These are phyloP conservation scores for Nemotelus nigrinus DNA, from an alignment of 2,888 invertebrate species.

Conservation along the genomic window DNA sequence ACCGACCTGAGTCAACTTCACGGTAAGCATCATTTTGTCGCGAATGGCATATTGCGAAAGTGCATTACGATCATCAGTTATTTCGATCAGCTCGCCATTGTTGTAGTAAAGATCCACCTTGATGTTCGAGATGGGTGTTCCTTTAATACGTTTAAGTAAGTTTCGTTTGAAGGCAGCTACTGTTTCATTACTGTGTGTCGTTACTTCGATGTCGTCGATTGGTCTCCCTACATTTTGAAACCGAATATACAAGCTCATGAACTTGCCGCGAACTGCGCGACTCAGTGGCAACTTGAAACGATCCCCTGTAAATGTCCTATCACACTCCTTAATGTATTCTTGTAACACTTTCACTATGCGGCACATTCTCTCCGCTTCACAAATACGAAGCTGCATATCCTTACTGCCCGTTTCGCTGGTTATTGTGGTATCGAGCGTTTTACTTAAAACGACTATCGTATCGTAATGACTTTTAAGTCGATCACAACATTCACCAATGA, in stretches of 20 bases:
- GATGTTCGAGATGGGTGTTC: conserved; percentile 74
- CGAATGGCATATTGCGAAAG: conserved; percentile 85
- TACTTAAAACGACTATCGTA: conserved; percentile 72
- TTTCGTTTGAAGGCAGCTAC: conserved; percentile 84
- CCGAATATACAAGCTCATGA: conserved; percentile 85
- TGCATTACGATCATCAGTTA: conserved; percentile 86
- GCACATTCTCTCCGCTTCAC: conserved; percentile 86
- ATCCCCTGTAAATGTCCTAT: conserved; percentile 87
- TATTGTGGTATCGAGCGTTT: conserved; percentile 56
- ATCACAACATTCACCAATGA: conserved; percentile 91
- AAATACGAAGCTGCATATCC: conserved; percentile 61
- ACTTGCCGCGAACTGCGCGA: conserved; percentile 90
- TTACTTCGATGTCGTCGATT: conserved; percentile 90
- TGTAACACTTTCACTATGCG: conserved; percentile 92
- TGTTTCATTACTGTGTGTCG: conserved; percentile 94
- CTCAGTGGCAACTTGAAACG: conserved; percentile 85
- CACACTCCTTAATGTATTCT: conserved; percentile 96
- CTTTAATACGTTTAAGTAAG: conserved; percentile 69
- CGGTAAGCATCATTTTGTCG: conserved; percentile 88
- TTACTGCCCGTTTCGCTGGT: conserved; percentile 58
- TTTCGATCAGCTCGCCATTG: conserved; percentile 88
- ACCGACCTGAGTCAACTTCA: conserved; percentile 79
- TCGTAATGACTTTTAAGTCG: conserved; percentile 87
- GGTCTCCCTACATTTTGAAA: conserved; percentile 88
- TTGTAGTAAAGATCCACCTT: conserved; percentile 88